phyloP scores from a whole-genome alignment of 1,140 invertebrate genomes.

The Drosophila bifasciata region DNA sequence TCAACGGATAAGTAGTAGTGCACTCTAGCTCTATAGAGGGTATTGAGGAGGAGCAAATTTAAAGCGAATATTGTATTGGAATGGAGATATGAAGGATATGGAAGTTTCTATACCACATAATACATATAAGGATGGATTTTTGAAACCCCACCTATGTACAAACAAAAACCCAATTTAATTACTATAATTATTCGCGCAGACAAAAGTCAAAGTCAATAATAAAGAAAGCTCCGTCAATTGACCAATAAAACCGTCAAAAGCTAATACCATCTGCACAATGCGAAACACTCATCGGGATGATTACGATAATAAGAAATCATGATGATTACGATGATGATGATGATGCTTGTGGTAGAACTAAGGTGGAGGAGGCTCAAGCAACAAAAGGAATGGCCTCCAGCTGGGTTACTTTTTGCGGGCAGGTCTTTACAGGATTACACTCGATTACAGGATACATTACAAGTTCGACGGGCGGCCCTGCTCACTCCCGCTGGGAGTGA shows the following conservation, averaged over 20 bases:
- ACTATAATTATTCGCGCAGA: conserved; percentile 12
- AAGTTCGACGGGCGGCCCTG: conserved; percentile 61
- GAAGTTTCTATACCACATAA: no score
- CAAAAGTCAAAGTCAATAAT: conserved; percentile 27
- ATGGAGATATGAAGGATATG: background rate
- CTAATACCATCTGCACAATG: conserved; percentile 52
- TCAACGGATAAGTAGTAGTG: conserved; percentile 61
- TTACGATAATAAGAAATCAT: conserved; percentile 11
- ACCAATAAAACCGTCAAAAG: conserved; percentile 54
- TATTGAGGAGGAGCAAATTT: no score
- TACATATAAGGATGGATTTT: no score
- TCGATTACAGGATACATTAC: conserved; percentile 81
- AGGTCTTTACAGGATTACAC: conserved; percentile 80
- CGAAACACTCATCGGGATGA: conserved; percentile 31
- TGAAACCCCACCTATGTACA: background rate
- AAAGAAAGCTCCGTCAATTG: conserved; percentile 35
- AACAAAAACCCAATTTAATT: conserved; percentile 25
- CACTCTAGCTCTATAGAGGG: background rate
- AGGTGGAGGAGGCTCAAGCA: conserved; percentile 18
- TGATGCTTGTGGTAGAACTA: conserved; percentile 7
- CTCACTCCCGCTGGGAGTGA: conserved; percentile 80
- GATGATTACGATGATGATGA: conserved; percentile 8
- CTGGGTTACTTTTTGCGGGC: conserved; percentile 61
- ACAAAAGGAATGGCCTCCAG: conserved; percentile 68
- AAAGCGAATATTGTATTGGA: background rate